Evolutionary conservation across 1,140 invertebrate genomes (phyloP), one percentile per base, ranked within the genome.

Genomic region (Drosophila pandora): DNA sequence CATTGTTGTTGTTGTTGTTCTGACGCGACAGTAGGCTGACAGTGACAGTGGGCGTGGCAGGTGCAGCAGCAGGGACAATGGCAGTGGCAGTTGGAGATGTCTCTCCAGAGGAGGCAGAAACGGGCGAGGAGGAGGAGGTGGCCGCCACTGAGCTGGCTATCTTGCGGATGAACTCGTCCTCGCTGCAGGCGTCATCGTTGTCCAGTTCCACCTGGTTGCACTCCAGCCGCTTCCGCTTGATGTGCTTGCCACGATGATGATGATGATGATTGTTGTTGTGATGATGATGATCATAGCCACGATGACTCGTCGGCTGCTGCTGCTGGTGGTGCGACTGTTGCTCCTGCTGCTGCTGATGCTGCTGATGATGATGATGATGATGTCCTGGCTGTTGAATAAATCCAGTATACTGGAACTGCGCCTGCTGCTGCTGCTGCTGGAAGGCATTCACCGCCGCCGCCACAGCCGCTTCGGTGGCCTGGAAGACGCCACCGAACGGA

Each of bases 171-270:
- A 91, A 91, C 57, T 90, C 90, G 60, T 91, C 90, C 56, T 91
- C 90, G 62, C 90, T 91, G 69, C 95, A 95, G 28, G 94, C 94
- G 73, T 95, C 94, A 72, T 95, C 95, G 54, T 94, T 94, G 88
- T 95, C 95, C 37, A 95, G 79, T 88, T 91, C 84, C 23, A 91
- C 70, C 23, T 95, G 95, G 45, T 76, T 94, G 95, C 57, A 95
- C 93, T 95, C 94, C 82, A 95, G 92, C 80, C 94, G 94, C 62
- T 92, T 93, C 54, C 94, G 92, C 84, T 95, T 95, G 2, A 93
- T 60, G 10, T 76, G 61, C 47, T 88, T 87, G 43, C 75, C 78
- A 13, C 75, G 58, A 2, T 57, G 43, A 32, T 49, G 57, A 32
- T 76, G 41, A 21, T 56, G 39, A 0, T 45, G 58, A 32, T 49